Evolutionary conservation across 2,888 invertebrate genomes (phyloP).

Genomic region (Sinentomon sp.): DNA sequence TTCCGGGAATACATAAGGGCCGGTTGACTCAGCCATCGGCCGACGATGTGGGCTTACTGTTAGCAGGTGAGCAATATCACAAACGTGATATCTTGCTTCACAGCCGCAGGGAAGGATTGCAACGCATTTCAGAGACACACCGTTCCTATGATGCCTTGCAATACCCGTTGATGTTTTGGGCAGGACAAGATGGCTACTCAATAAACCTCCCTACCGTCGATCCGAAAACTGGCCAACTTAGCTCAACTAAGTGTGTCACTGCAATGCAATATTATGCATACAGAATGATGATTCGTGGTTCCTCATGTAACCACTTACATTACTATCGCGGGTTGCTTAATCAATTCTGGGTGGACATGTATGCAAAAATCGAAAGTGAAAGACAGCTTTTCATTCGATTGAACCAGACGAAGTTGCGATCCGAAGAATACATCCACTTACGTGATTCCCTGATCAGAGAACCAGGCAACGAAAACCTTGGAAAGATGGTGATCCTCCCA

Average conservation of each 20-base stretch:
- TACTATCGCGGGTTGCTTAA: conserved; percentile 17
- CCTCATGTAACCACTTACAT: conserved; percentile 12
- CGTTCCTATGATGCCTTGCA: conserved; percentile 20
- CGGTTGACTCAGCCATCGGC: no score
- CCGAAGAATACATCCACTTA: conserved; percentile 19
- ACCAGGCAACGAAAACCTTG: no score
- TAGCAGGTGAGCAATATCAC: no score
- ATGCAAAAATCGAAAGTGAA: conserved; percentile 20
- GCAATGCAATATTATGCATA: conserved; percentile 17
- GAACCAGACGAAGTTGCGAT: conserved; percentile 18
- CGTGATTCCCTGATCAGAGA: conserved; percentile 17
- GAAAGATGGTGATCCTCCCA: no score
- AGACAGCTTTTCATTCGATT: conserved; percentile 17
- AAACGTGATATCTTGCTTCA: conserved; percentile 19
- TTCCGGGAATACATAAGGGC: conserved; percentile 17
- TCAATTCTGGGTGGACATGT: conserved; percentile 20
- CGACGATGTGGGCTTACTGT: no score
- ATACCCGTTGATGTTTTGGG: conserved; percentile 21
- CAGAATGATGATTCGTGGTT: conserved; percentile 15
- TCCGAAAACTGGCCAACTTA: conserved; percentile 12
- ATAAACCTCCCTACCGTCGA: conserved; percentile 15
- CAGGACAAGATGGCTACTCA: conserved; percentile 17
- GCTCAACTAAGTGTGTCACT: conserved; percentile 14
- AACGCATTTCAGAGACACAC: conserved; percentile 18
- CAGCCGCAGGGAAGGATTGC: conserved; percentile 14